phyloP scores from a whole-genome alignment of 2,113 vertebrate genomes.

The Tricholaema leucomelas region DNA sequence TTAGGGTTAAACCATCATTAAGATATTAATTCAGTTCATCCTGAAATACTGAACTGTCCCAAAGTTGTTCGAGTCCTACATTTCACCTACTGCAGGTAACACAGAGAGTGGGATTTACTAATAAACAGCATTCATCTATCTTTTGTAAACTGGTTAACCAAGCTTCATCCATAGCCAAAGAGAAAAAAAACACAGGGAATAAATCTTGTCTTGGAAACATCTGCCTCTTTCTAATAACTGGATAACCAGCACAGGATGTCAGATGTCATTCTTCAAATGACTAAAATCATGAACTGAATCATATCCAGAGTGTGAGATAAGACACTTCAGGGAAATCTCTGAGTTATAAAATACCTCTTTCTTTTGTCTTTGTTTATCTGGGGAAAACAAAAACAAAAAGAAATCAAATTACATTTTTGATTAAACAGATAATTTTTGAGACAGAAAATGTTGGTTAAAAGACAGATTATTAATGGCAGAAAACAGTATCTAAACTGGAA shows the following conservation, averaged over 20 bases:
- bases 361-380: background rate
- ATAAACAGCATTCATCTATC: background rate
- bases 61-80: rapidly evolving
- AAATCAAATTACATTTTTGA: background rate
- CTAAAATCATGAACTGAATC: background rate
- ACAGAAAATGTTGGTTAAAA: background rate
- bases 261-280: background rate
- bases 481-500: background rate
- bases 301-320: background rate
- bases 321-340: background rate
- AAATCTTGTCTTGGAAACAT: background rate
- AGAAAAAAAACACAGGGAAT: background rate
- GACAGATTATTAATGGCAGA: background rate
- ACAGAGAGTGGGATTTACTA: background rate
- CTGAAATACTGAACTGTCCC: rapidly evolving
- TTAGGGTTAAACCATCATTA: background rate
- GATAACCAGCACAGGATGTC: background rate
- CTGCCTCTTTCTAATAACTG: background rate
- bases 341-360: background rate
- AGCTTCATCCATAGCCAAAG: background rate
- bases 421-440: background rate
- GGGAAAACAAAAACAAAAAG: background rate
- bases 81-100: background rate
- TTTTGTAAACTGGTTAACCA: background rate
- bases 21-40: background rate